These are phyloP conservation scores for Ferrisia virgata DNA, from an alignment of 2,888 invertebrate genomes.

Conservation along the genomic window DNA sequence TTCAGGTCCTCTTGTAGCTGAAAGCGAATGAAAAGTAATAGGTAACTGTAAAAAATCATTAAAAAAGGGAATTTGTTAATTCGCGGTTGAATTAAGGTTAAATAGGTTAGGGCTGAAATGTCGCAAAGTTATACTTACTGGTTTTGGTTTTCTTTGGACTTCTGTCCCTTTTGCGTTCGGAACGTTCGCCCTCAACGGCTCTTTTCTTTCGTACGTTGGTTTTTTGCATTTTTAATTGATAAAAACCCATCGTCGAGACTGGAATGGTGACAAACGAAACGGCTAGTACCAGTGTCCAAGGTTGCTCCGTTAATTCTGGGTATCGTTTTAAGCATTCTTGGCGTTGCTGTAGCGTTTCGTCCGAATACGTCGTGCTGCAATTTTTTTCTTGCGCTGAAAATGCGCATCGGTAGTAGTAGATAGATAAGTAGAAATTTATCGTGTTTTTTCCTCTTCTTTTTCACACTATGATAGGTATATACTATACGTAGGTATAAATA, in stretches of 20 bases:
- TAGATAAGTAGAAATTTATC: too few relatives aligned
- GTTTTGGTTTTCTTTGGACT: background rate
- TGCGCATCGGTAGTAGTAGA: too few relatives aligned
- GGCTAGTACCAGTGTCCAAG: background rate
- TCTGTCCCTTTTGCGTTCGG: background rate
- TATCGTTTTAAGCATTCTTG: background rate
- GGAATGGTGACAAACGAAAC: background rate
- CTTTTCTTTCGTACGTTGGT: background rate
- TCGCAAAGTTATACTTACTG: background rate
- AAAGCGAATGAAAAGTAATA: conserved; percentile 10
- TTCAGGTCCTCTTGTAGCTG: background rate
- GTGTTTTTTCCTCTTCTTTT: background rate
- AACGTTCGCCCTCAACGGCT: background rate
- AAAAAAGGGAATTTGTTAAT: background rate
- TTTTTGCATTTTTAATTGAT: background rate
- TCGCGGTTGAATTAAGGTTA: background rate
- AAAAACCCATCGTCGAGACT: background rate
- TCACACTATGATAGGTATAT: too few relatives aligned
- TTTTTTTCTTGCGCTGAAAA: background rate
- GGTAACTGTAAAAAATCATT: conserved; percentile 19
- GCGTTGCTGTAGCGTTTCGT: background rate
- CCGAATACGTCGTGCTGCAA: background rate
- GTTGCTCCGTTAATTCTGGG: background rate
- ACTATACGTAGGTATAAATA: too few relatives aligned
- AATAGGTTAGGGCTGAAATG: background rate